These are phyloP conservation scores for Oscheius onirici DNA, from an alignment of 2,888 invertebrate genomes.

Conservation along the genomic window DNA sequence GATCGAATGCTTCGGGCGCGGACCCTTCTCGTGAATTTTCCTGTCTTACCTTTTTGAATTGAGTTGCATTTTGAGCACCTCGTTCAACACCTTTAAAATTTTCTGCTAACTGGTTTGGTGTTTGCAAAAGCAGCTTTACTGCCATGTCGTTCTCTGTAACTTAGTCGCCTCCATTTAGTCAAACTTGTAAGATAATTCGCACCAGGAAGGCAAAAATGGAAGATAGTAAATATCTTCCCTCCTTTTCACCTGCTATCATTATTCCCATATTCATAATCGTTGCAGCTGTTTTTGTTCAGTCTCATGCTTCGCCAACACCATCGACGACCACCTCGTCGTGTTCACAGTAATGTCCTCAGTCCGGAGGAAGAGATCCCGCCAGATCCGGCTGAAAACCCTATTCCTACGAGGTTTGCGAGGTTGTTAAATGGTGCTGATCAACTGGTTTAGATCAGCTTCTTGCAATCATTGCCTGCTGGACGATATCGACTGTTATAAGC, in stretches of 20 bases:
- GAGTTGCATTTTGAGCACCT: too few relatives aligned
- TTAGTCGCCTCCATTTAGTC: too few relatives aligned
- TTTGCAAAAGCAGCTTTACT: too few relatives aligned
- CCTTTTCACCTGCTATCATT: background rate
- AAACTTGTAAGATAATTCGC: too few relatives aligned
- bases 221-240: too few relatives aligned
- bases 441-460: constrained; percentile 10
- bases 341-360: background rate
- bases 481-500: constrained; percentile 50
- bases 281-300: background rate
- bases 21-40: too few relatives aligned
- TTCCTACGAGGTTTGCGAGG: background rate
- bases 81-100: too few relatives aligned
- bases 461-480: constrained; percentile 42
- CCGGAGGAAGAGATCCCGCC: constrained; percentile 20
- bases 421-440: background rate
- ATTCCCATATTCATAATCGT: background rate
- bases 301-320: constrained; percentile 4
- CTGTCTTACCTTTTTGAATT: too few relatives aligned
- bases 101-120: too few relatives aligned
- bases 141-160: too few relatives aligned
- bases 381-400: constrained; percentile 5
- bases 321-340: constrained; percentile 25
- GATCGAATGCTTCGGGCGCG: too few relatives aligned
- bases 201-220: too few relatives aligned